Percentiles rank a stretch among this genome's conserved stretches.
Evolutionary conservation across 2,797 vertebrate species (phyloP).

Genomic region (Notolepis coatsorum): DNA sequence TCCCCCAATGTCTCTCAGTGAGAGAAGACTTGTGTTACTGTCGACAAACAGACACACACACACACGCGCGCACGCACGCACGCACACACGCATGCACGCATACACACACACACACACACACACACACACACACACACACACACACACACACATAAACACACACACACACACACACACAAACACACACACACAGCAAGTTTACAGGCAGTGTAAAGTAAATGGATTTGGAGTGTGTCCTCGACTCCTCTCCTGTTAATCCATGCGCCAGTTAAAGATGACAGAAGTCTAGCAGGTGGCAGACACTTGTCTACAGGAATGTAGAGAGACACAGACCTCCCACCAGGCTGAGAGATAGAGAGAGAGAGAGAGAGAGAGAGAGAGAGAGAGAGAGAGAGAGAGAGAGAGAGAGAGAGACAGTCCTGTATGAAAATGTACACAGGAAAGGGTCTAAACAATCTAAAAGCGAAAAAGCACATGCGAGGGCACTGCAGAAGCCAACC

Average conservation of each 20-base stretch:
- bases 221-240: constrained; percentile 72
- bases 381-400: too few relatives aligned
- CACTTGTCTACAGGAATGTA: constrained; percentile 82
- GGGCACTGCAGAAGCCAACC: too few relatives aligned
- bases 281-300: constrained; percentile 79
- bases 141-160: constrained; percentile 4
- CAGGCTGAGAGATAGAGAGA: constrained; percentile 37
- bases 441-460: too few relatives aligned
- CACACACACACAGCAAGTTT: constrained; percentile 54
- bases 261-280: constrained; percentile 66
- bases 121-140: not conserved
- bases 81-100: not conserved
- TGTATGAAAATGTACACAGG: too few relatives aligned
- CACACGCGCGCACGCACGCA: not conserved
- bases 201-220: constrained; percentile 64
- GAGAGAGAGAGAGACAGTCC: too few relatives aligned
- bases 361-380: too few relatives aligned
- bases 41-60: too few relatives aligned
- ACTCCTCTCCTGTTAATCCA: constrained; percentile 58
- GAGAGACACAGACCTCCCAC: constrained; percentile 78
- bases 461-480: too few relatives aligned
- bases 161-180: constrained; percentile 2
- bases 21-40: too few relatives aligned
- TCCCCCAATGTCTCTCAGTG: too few relatives aligned
- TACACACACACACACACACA: not conserved